Evolutionary conservation across 2,113 vertebrate species (phyloP).

Genomic region (Motacilla alba): DNA sequence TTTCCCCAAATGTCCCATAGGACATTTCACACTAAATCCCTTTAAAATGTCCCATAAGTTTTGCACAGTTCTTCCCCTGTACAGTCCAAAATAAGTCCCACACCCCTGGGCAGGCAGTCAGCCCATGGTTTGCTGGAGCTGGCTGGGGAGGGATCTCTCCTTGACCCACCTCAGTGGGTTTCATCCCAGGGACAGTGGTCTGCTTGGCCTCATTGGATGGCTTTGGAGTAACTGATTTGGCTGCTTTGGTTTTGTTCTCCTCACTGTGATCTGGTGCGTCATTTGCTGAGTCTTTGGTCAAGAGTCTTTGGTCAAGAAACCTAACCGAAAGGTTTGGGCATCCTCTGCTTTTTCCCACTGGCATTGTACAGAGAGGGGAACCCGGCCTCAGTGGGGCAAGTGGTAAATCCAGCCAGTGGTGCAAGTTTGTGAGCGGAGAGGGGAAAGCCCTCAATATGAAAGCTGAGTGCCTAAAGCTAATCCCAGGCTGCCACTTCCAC

Average conservation of each 20-base stretch:
- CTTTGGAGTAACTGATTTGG: neutral
- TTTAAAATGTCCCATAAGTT: neutral
- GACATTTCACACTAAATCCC: neutral
- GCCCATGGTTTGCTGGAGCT: neutral
- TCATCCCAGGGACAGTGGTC: neutral
- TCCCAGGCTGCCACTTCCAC: neutral
- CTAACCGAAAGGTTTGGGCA: neutral
- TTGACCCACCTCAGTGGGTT: neutral
- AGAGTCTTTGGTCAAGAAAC: neutral
- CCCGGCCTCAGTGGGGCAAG: neutral
- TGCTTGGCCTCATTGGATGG: neutral
- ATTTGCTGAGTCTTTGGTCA: neutral
- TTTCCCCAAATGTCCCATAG: neutral
- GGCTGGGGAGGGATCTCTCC: neutral
- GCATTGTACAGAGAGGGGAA: neutral
- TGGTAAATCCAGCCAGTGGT: neutral
- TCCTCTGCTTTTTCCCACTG: neutral
- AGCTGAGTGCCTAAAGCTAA: neutral
- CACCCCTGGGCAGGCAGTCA: accelerated
- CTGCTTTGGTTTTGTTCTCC: neutral
- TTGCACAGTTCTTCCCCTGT: accelerated
- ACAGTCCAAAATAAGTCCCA: neutral
- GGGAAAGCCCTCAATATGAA: neutral
- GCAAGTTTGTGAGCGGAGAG: neutral
- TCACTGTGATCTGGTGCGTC: neutral